These are phyloP conservation scores for Leptinotarsa peninsularis DNA, from an alignment of 2,888 invertebrate genomes.

Conservation along the genomic window DNA sequence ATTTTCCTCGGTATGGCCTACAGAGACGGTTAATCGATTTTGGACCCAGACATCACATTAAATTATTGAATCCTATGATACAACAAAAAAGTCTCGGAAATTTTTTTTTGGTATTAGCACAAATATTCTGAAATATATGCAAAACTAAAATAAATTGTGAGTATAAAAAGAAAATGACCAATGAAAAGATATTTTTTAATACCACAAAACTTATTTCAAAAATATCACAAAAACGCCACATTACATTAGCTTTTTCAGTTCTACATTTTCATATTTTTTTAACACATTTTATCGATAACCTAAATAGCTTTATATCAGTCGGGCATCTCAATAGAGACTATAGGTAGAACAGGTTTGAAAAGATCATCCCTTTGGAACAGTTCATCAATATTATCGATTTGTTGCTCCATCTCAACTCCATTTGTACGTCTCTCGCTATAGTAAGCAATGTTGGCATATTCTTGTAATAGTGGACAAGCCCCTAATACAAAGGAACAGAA, in stretches of 20 bases:
- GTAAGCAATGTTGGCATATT: conserved; percentile 98
- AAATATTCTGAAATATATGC: no score
- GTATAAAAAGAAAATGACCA: neutral
- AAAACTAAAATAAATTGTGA: no score
- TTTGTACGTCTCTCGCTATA: conserved; percentile 73
- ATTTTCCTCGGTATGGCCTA: no score
- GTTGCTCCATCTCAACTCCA: conserved; percentile 66
- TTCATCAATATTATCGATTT: conserved; percentile 69
- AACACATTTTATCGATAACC: neutral
- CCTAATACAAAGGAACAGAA: conserved; percentile 97
- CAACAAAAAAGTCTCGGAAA: no score
- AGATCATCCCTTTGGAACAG: conserved; percentile 81
- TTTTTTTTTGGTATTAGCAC: no score
- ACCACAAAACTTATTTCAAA: neutral
- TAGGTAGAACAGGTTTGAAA: conserved; percentile 88
- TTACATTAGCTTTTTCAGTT: conserved; percentile 4
- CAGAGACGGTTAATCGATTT: no score
- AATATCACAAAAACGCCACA: conserved; percentile 14
- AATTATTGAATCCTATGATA: no score
- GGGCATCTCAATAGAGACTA: conserved; percentile 90
- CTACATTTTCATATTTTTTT: conserved; percentile 1
- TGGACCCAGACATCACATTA: no score
- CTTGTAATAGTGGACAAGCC: conserved; percentile 93
- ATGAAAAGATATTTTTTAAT: neutral
- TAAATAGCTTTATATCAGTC: conserved; percentile 73